Conservation (phyloP, 2,113 vertebrate species). For the Grallaria varia region DNA sequence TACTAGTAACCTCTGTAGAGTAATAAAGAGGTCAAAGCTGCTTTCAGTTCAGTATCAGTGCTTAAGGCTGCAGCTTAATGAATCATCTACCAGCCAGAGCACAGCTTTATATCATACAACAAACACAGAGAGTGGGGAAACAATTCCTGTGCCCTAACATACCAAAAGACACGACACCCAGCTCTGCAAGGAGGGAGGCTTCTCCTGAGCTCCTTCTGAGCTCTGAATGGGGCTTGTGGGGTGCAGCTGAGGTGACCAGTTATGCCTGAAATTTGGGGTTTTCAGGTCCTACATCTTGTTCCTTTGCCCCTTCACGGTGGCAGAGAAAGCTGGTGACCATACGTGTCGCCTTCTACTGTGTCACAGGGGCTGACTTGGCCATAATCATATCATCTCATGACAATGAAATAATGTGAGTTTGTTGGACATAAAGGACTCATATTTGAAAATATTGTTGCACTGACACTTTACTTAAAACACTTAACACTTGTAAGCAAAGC, state of each 20-base stretch:
- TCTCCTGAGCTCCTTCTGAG: too few relatives aligned
- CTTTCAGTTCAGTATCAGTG: conserved; percentile 6
- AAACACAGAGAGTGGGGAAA: not conserved
- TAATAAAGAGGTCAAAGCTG: conserved; percentile 36
- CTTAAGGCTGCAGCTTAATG: not conserved
- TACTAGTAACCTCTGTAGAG: conserved; percentile 43
- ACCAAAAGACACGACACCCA: not conserved
- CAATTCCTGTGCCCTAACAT: not conserved
- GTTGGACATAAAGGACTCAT: not conserved
- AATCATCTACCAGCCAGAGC: not conserved
- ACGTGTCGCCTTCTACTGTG: not conserved
- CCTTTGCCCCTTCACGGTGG: not conserved
- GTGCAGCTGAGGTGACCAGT: not conserved
- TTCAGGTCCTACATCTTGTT: not conserved
- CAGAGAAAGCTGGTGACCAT: not conserved
- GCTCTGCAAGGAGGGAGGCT: not conserved
- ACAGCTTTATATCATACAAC: not conserved
- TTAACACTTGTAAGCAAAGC: not conserved
- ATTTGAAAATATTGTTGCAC: not conserved
- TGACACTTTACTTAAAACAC: not conserved
- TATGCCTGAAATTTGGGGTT: not conserved
- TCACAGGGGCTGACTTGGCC: not conserved
- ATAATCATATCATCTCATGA: not conserved
- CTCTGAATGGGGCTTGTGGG: not conserved
- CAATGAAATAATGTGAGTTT: not conserved